Base-by-base conservation (phyloP, 2,113 vertebrate species). In the Aythya baeri region DNA sequence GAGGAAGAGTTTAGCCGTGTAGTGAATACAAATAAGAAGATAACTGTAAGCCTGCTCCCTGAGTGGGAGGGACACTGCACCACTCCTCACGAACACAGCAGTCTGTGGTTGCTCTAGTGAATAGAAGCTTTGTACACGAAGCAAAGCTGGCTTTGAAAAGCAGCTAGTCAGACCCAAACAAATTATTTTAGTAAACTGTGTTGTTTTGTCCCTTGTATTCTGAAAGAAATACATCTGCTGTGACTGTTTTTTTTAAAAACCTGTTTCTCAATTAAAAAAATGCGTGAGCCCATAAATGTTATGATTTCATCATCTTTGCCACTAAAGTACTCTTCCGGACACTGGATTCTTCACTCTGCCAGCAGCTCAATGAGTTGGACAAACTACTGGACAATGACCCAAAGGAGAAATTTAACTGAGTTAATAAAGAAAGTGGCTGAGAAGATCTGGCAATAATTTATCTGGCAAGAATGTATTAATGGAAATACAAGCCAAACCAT, bases 361-460 rank as follows among this genome's bases (percentile, higher is more conserved):
- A 95, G 81, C 22, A 72, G 77, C 54, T 79, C 62, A 55, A 49
- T 82, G 73, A 61, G 49, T 38, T 93, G 66, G 49, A 88, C 76
- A 89, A 94, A 58, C 74, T 68, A 58, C 67, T 92, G 91, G 82
- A 89, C 91, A 89, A 54, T 59, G 73, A 92, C 74, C 58, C 93
- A 87, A 91, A 94, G 76, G 44, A 93, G 86, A 90, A 71, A 84
- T 82, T 78, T 65, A 79, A 58, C 73, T 0, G 0, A 88, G 49
- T 93, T 84, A 92, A 92, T 92, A 89, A 72, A 92, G 83, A 68
- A 54, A 92, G 70, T 59, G 54, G 59, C 59, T 68, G 86, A 65
- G 70, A 93, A 78, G 70, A 91, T 86, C 88, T 96, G 91, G 85
- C 76, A 95, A 82, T 89, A 70, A 86, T 86, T 91, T 91, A 65